phyloP scores from a whole-genome alignment of 2,888 invertebrate genomes.

The Schizaphis graminum region DNA sequence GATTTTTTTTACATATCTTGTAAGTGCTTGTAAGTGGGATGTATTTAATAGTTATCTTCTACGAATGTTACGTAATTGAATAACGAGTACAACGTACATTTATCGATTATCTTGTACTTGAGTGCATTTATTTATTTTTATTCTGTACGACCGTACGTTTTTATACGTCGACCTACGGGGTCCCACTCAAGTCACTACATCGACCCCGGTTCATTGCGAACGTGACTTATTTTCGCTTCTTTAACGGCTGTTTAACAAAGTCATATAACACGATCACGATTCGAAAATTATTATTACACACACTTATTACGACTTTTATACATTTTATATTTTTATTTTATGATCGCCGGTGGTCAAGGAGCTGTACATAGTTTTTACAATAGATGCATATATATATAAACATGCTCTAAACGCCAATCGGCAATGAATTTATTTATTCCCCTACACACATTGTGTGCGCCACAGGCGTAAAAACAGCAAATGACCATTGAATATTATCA shows the following conservation, averaged over 20 bases:
- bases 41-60: background rate
- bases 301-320: slow-evolving; percentile 27
- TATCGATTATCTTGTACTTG: background rate
- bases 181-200: background rate
- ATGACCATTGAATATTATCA: slow-evolving; percentile 59
- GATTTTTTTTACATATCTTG: background rate
- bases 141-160: background rate
- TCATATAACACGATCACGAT: slow-evolving; percentile 50
- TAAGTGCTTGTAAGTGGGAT: background rate
- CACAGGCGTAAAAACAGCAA: slow-evolving; percentile 57
- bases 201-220: background rate
- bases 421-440: slow-evolving; percentile 54
- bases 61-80: background rate
- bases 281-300: slow-evolving; percentile 48
- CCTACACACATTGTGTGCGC: slow-evolving; percentile 49
- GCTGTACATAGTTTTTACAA: background rate
- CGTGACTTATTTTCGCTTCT: slow-evolving; percentile 47
- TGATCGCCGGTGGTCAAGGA: slow-evolving; percentile 49
- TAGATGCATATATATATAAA: background rate
- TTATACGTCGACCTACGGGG: background rate
- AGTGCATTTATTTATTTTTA: background rate
- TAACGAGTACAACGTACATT: background rate
- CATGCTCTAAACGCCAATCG: slow-evolving; percentile 54
- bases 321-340: slow-evolving; percentile 38
- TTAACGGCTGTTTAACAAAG: slow-evolving; percentile 50